Percentiles rank a stretch among this genome's conserved stretches.
Evolutionary conservation across 2,888 invertebrate genomes (phyloP).

Genomic region (Coronaproctus castanopsis): DNA sequence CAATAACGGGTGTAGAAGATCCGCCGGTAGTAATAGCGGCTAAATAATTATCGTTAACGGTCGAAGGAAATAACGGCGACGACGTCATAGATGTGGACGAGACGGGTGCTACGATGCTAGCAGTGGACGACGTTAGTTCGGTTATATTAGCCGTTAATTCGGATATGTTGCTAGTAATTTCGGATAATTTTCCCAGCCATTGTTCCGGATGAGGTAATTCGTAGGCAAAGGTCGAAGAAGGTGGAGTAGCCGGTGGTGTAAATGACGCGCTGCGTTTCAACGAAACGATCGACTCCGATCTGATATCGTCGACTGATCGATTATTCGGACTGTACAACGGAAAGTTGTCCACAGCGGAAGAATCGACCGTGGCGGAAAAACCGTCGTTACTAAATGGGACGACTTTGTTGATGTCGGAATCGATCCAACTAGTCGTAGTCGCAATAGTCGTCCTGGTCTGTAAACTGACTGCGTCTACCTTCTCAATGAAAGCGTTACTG

Average conservation of each 20-base stretch:
- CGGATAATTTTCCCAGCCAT: constrained; percentile 56
- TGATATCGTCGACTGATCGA: not conserved
- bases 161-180: constrained; percentile 29
- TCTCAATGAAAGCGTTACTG: not conserved
- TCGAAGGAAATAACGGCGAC: not conserved
- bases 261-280: not conserved
- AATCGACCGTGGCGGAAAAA: not conserved
- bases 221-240: constrained; percentile 23
- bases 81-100: not conserved
- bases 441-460: no score
- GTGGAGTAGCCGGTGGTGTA: constrained; percentile 18
- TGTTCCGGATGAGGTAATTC: constrained; percentile 52
- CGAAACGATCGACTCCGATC: no score
- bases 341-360: not conserved
- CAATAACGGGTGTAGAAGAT: no score
- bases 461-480: not conserved
- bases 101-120: not conserved
- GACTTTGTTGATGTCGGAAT: no score
- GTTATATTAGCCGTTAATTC: constrained; percentile 24
- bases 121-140: not conserved
- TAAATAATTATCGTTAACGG: no score
- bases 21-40: no score
- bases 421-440: no score
- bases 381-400: no score
- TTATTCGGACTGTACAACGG: not conserved